Base-by-base conservation (phyloP, 64 coral and sea anemone genomes). In the Anthopleura sola region DNA sequence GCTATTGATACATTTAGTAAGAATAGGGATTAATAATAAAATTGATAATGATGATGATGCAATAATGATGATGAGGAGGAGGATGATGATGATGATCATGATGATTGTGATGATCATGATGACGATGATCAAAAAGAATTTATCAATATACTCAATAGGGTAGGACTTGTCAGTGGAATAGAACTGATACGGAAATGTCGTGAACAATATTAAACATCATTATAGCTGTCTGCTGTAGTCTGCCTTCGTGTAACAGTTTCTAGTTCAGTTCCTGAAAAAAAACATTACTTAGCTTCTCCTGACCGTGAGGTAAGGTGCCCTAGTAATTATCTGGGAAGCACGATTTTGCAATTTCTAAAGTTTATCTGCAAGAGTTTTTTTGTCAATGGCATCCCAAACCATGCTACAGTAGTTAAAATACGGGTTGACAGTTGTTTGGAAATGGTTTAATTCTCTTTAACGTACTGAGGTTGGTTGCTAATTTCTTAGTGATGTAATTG, bases 271-370 rank as follows among this genome's bases (percentile, higher is more conserved):
- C 40, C 11, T 82, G 10, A 48, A 82, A 82, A n/a, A n/a, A 82
- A n/a, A n/a, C n/a, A n/a, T n/a, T n/a, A n/a, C n/a, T 48, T 53
- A 4, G 17, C 38, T 53, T 37, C 8, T 48, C 9, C 78, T 44
- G 12, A 82, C 78, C 28, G 68, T 75, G 3, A 48, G 24, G 49
- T 90, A 78, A 75, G 60, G 51, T 17, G 60, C 57, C 53, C 23
- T 44, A 48, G 88, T 84, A 29, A 76, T 74, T 68, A 84, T 83
- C 49, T 44, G 64, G n/a, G 80, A 60, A 48, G 85, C 85, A 28
- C 68, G 85, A 90, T 84, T 90, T 75, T 90, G 88, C 29, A 80
- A 60, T 49, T 85, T 90, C 81, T 90, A 60, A 32, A 89, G 88
- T 85, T 85, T 78, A 39, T 78, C 51, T 33, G 83, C 76, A 91